These are phyloP conservation scores for Isichthys henryi DNA, from an alignment of 2,113 vertebrate species.

Conservation along the genomic window DNA sequence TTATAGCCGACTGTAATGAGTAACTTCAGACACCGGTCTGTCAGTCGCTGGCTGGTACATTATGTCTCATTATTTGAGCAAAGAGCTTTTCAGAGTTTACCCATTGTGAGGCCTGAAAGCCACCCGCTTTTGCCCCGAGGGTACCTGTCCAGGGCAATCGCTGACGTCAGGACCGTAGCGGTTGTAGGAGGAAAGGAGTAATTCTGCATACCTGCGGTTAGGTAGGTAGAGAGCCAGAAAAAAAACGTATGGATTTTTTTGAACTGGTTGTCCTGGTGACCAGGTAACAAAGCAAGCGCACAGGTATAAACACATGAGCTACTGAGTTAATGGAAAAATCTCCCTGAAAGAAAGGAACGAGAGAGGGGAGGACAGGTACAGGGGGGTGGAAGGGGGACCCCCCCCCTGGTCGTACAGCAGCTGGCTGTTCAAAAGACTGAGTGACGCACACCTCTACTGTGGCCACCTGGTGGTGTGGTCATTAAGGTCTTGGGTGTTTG, in stretches of 20 bases:
- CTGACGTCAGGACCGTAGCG: constrained; percentile 26
- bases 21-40: not conserved
- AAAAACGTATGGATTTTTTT: constrained; percentile 35
- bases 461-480: not conserved
- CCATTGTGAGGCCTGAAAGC: constrained; percentile 13
- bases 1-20: not conserved
- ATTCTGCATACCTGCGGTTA: constrained; percentile 38
- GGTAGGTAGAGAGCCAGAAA: constrained; percentile 30
- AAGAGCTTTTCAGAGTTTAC: constrained; percentile 9
- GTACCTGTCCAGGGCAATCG: not conserved
- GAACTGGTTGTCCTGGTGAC: constrained; percentile 31
- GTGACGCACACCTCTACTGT: not conserved
- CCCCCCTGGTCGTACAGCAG: not conserved
- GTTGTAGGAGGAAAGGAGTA: constrained; percentile 20
- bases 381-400: not conserved
- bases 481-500: not conserved
- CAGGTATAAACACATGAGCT: constrained; percentile 21
- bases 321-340: constrained; percentile 37
- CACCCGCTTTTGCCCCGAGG: constrained; percentile 9
- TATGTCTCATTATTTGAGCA: constrained; percentile 9
- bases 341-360: not conserved
- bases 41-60: not conserved
- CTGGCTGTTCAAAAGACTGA: not conserved
- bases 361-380: not conserved
- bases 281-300: constrained; percentile 30